These are phyloP conservation scores for Polypterus senegalus DNA, from an alignment of 2,113 vertebrate genomes.

Conservation along the genomic window DNA sequence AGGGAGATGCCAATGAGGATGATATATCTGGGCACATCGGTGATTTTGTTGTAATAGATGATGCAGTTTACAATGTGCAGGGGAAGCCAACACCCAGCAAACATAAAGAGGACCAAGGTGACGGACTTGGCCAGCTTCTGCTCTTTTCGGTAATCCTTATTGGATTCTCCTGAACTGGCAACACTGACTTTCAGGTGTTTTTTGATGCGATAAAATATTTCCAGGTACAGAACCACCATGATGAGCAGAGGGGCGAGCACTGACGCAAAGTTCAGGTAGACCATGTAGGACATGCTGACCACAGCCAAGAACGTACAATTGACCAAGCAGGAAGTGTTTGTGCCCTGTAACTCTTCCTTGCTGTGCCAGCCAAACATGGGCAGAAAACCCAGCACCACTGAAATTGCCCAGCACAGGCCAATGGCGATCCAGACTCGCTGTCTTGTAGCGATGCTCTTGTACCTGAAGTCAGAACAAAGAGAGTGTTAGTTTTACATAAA, in stretches of 20 bases:
- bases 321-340: slow-evolving; percentile 11
- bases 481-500: too few species aligned
- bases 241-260: slow-evolving; percentile 35
- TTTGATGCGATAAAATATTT: slow-evolving; percentile 36
- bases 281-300: slow-evolving; percentile 38
- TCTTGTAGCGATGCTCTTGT: slow-evolving; percentile 31
- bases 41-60: slow-evolving; percentile 20
- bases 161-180: slow-evolving; percentile 18
- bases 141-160: slow-evolving; percentile 32
- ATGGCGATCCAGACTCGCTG: slow-evolving; percentile 23
- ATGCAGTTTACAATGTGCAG: slow-evolving; percentile 41
- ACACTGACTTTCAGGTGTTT: slow-evolving; percentile 27
- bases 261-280: slow-evolving; percentile 44
- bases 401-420: slow-evolving; percentile 32
- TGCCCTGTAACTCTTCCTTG: not conserved
- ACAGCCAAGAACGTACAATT: slow-evolving; percentile 35
- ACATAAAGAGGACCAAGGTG: slow-evolving; percentile 35
- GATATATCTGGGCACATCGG: slow-evolving; percentile 8
- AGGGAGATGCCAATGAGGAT: slow-evolving; percentile 36
- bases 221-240: slow-evolving; percentile 35
- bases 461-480: slow-evolving; percentile 21
- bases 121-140: slow-evolving; percentile 35
- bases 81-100: slow-evolving; percentile 39
- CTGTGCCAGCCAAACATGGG: slow-evolving; percentile 40
- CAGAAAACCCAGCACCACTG: slow-evolving; percentile 33